Conservation (phyloP, 1,140 invertebrate genomes). For the Carposina sasakii region DNA sequence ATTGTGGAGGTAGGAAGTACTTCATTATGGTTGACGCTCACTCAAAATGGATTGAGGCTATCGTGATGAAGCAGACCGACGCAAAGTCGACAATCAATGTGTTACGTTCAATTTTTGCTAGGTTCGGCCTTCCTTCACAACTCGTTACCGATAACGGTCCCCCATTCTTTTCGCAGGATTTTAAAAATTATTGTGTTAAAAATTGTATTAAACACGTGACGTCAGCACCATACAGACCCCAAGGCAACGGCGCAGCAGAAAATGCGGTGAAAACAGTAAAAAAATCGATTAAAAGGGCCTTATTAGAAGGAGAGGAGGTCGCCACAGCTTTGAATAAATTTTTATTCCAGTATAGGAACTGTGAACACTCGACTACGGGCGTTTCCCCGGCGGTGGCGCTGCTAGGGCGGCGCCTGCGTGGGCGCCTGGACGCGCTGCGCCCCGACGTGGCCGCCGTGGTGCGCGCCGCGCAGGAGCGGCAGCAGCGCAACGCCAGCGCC, state of each 20-base stretch:
- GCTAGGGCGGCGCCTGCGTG: constrained; percentile 23
- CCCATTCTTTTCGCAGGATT: constrained; percentile 24
- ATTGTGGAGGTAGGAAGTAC: constrained; percentile 1
- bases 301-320: constrained; percentile 10
- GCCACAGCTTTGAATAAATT: constrained; percentile 16
- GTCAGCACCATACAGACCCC: constrained; percentile 30
- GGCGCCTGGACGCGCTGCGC: constrained; percentile 18
- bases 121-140: constrained; percentile 25
- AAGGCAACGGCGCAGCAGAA: constrained; percentile 35
- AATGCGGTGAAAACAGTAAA: constrained; percentile 44
- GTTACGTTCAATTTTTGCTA: constrained; percentile 7
- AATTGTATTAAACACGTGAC: constrained; percentile 26
- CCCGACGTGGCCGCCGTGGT: constrained; percentile 1
- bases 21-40: constrained; percentile 5
- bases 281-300: constrained; percentile 26
- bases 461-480: constrained; percentile 1
- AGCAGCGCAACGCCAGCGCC: neutral
- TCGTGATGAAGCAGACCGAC: neutral
- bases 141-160: constrained; percentile 31
- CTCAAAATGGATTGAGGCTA: constrained; percentile 11
- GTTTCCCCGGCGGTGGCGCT: constrained; percentile 20
- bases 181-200: constrained; percentile 21
- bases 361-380: constrained; percentile 21
- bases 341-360: constrained; percentile 30
- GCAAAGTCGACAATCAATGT: neutral